phyloP scores from a whole-genome alignment of 2,113 vertebrate genomes.

The Paramisgurnus dabryanus region DNA sequence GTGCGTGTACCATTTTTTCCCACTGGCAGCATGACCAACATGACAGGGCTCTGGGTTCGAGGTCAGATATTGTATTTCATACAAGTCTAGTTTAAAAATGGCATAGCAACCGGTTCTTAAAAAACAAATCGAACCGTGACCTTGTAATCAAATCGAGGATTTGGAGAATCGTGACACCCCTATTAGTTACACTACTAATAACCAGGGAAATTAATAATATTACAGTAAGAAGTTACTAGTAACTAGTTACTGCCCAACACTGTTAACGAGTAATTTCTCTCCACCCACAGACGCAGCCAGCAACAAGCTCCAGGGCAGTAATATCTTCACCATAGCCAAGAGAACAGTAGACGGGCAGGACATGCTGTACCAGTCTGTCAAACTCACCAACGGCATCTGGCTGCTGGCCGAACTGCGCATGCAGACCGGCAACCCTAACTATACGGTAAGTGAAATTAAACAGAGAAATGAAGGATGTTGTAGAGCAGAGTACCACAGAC shows the following conservation, averaged over 20 bases:
- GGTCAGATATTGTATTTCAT: no score
- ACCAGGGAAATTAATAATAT: neutral
- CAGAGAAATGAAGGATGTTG: neutral
- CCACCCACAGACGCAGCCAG: constrained; percentile 80
- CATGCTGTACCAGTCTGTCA: constrained; percentile 98
- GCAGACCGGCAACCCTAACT: constrained; percentile 84
- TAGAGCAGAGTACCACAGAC: constrained; percentile 1
- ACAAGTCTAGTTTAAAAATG: no score
- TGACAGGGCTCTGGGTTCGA: no score
- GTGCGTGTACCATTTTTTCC: no score
- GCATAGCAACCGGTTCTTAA: no score
- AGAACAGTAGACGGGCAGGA: constrained; percentile 93
- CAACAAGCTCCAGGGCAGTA: constrained; percentile 90
- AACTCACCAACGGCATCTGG: constrained; percentile 95
- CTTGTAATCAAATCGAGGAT: no score
- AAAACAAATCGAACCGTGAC: no score
- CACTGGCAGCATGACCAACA: no score
- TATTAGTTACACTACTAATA: no score
- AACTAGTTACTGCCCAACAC: no score
- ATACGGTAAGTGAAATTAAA: constrained; percentile 76
- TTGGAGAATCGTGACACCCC: no score
- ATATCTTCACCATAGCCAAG: constrained; percentile 95
- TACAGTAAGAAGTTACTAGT: neutral
- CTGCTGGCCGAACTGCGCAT: constrained; percentile 90
- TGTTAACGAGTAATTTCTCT: constrained; percentile 23